Evolutionary conservation across 64 coral and sea anemone genomes (phyloP).

Genomic region (Dendronephthya gigantea): DNA sequence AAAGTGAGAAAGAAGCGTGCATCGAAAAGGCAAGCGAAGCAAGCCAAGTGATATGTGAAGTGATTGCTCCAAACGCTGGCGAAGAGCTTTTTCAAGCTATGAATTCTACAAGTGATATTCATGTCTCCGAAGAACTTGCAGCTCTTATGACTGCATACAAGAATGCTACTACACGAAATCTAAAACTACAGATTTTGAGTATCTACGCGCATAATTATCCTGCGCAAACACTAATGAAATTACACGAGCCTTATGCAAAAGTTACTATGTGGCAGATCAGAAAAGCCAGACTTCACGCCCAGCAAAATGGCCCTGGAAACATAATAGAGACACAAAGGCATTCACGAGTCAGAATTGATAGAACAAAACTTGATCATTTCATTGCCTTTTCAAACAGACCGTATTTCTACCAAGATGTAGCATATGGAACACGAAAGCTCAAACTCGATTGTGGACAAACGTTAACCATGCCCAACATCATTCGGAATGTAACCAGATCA

Average conservation of each 20-base stretch:
- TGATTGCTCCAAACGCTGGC: conserved; percentile 19
- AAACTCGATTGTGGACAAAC: conserved; percentile 39
- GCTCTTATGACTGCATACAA: conserved; percentile 9
- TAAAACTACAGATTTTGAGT: conserved; percentile 22
- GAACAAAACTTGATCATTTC: conserved; percentile 38
- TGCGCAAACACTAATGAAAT: too few species aligned
- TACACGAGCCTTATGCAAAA: conserved; percentile 21
- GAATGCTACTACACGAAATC: conserved; percentile 4
- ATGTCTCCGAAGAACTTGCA: background rate
- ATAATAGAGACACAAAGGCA: background rate
- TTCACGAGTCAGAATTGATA: conserved; percentile 18
- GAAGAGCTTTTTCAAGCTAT: conserved; percentile 19
- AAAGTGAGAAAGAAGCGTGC: conserved; percentile 5
- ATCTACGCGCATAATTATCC: conserved; percentile 21
- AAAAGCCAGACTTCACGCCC: conserved; percentile 19
- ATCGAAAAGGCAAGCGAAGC: background rate
- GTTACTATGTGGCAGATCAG: conserved; percentile 26
- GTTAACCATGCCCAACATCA: conserved; percentile 32
- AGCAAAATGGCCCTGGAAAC: background rate
- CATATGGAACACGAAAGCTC: conserved; percentile 41
- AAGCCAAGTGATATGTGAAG: background rate
- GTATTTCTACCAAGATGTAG: conserved; percentile 27
- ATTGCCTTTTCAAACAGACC: conserved; percentile 34
- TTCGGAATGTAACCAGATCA: conserved; percentile 33
- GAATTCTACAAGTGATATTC: background rate